Evolutionary conservation across 2,888 invertebrate species (phyloP).

Genomic region (Drosophila formosana): DNA sequence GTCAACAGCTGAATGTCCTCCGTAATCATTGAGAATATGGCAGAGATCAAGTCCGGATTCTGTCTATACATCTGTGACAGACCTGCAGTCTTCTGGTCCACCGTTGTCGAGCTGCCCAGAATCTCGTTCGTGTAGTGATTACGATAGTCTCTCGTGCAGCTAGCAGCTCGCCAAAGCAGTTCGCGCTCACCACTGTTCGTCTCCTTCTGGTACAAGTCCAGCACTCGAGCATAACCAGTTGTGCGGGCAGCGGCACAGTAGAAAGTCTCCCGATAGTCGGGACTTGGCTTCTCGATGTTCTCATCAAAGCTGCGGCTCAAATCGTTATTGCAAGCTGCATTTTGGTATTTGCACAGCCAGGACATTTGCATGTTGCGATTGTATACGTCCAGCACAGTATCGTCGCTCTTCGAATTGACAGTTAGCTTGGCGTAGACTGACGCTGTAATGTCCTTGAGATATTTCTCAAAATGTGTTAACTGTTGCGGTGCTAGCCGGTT

Average conservation of each 20-base stretch:
- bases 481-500: conserved; percentile 54
- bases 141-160: conserved; percentile 88
- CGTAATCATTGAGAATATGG: conserved; percentile 65
- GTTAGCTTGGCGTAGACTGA: conserved; percentile 86
- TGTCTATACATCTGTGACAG: conserved; percentile 86
- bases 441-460: conserved; percentile 85
- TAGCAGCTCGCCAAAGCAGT: conserved; percentile 88
- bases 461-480: conserved; percentile 69
- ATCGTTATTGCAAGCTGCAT: conserved; percentile 87
- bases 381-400: conserved; percentile 87
- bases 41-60: conserved; percentile 83
- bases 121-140: conserved; percentile 86
- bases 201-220: conserved; percentile 86
- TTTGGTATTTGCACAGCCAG: conserved; percentile 88
- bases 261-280: conserved; percentile 72
- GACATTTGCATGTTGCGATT: conserved; percentile 87
- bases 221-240: conserved; percentile 28
- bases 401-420: conserved; percentile 80
- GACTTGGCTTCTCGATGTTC: conserved; percentile 32
- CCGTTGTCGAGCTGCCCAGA: conserved; percentile 73
- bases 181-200: conserved; percentile 89
- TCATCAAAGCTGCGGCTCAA: conserved; percentile 62
- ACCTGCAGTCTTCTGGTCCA: conserved; percentile 58
- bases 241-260: conserved; percentile 68
- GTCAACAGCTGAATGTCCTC: conserved; percentile 53